phyloP scores from a whole-genome alignment of 37 sponge, comb jelly and placozoan species.

The Aphrocallistes beatrix region DNA sequence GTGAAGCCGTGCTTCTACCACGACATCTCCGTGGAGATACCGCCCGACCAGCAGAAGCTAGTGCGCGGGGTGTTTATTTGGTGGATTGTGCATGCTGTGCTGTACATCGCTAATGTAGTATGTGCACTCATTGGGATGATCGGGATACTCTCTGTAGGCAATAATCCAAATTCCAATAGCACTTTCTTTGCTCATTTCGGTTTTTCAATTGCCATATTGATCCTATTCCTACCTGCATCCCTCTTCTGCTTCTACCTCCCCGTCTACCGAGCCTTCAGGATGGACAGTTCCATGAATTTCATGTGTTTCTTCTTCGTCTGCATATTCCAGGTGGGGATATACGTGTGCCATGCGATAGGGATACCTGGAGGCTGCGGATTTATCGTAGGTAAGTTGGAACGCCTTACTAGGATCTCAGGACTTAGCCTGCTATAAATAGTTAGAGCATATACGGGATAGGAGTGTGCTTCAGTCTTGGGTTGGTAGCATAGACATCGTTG shows the following conservation, averaged over 20 bases:
- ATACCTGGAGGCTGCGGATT: neutral
- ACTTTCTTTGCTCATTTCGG: slow-evolving; percentile 43
- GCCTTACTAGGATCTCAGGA: too few species aligned
- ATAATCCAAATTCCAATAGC: neutral
- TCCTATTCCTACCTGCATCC: slow-evolving; percentile 52
- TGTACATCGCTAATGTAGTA: slow-evolving; percentile 40
- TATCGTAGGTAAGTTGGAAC: neutral
- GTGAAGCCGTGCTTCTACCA: slow-evolving; percentile 86
- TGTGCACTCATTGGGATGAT: slow-evolving; percentile 24
- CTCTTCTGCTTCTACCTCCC: slow-evolving; percentile 85
- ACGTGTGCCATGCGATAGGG: neutral
- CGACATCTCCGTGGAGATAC: slow-evolving; percentile 72
- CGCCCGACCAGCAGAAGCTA: slow-evolving; percentile 51
- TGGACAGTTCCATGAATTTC: slow-evolving; percentile 29
- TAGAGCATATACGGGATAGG: too few species aligned
- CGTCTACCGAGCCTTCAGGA: slow-evolving; percentile 73
- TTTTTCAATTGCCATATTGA: slow-evolving; percentile 32
- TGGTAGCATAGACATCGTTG: too few species aligned
- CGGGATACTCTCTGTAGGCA: neutral
- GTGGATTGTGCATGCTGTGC: slow-evolving; percentile 35
- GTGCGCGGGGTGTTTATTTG: slow-evolving; percentile 33
- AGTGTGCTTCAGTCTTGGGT: too few species aligned
- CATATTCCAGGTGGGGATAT: neutral
- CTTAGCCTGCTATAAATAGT: too few species aligned
- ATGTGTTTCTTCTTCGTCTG: slow-evolving; percentile 66